Percentiles rank a stretch among this genome's conserved stretches.
These are phyloP conservation scores for Zalophus californianus DNA, from an alignment of 2,797 vertebrate species.

Conservation along the genomic window DNA sequence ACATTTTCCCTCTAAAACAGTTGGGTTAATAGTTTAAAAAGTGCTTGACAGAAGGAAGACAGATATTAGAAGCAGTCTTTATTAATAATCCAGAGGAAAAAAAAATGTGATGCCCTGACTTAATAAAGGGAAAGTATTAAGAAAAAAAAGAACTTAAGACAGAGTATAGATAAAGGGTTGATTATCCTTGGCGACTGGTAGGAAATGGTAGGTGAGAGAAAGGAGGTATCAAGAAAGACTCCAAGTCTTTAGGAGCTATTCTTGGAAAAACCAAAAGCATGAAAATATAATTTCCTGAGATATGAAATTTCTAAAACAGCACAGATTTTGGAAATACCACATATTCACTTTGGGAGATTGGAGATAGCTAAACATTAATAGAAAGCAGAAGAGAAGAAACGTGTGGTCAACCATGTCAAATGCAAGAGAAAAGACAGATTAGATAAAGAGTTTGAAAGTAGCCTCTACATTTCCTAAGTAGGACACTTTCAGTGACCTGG, in stretches of 20 bases:
- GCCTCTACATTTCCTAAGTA: background rate
- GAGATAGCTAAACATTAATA: background rate
- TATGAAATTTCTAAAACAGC: background rate
- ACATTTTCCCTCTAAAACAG: no score
- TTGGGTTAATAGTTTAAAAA: background rate
- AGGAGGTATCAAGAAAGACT: background rate
- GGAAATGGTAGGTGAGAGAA: background rate
- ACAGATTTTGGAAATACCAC: background rate
- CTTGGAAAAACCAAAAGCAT: background rate
- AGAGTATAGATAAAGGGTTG: background rate
- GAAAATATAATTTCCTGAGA: background rate
- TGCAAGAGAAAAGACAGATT: background rate
- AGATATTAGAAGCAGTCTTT: background rate
- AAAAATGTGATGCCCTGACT: background rate
- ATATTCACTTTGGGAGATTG: background rate
- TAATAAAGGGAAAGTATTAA: background rate
- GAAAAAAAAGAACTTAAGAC: background rate
- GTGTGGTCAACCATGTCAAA: background rate
- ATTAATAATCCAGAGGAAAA: background rate
- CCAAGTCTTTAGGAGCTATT: background rate
- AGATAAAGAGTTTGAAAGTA: background rate
- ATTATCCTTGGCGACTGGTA: background rate
- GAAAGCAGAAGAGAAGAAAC: background rate
- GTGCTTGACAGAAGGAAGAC: background rate
- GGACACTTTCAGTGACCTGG: background rate